Conservation (phyloP, 2,113 vertebrate species). For the Microtus richardsoni region DNA sequence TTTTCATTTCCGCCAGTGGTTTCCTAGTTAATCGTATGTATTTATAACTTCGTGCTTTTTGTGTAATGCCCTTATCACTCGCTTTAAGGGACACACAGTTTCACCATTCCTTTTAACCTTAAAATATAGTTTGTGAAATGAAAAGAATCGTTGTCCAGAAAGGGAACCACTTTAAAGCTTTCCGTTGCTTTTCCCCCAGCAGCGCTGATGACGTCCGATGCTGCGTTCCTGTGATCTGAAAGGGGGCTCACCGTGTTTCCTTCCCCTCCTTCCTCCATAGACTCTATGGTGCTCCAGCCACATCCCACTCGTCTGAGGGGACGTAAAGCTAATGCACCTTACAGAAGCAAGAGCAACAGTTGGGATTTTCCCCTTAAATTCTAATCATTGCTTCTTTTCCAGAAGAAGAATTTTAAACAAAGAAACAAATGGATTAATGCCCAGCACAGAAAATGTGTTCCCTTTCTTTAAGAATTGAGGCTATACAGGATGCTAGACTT, state of each 20-base stretch:
- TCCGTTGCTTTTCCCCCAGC: neutral
- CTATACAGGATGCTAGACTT: too few species aligned
- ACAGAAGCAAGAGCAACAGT: neutral
- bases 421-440: neutral
- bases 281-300: neutral
- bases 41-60: constrained; percentile 57
- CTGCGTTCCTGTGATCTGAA: neutral
- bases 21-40: constrained; percentile 66
- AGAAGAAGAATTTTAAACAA: neutral
- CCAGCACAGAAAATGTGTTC: neutral
- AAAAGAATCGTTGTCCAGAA: neutral
- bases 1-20: constrained; percentile 70
- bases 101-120: constrained; percentile 2
- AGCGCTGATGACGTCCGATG: neutral
- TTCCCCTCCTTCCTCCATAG: neutral
- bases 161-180: neutral
- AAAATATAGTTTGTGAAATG: constrained; percentile 18
- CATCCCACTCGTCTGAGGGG: neutral
- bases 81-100: constrained; percentile 16
- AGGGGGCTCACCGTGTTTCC: neutral
- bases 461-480: neutral
- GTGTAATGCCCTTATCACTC: constrained; percentile 64
- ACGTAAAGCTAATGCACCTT: neutral
- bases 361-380: neutral
- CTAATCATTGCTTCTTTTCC: constrained; percentile 22